These are phyloP conservation scores for Dryomyza anilis DNA, from an alignment of 2,888 invertebrate species.

Conservation along the genomic window DNA sequence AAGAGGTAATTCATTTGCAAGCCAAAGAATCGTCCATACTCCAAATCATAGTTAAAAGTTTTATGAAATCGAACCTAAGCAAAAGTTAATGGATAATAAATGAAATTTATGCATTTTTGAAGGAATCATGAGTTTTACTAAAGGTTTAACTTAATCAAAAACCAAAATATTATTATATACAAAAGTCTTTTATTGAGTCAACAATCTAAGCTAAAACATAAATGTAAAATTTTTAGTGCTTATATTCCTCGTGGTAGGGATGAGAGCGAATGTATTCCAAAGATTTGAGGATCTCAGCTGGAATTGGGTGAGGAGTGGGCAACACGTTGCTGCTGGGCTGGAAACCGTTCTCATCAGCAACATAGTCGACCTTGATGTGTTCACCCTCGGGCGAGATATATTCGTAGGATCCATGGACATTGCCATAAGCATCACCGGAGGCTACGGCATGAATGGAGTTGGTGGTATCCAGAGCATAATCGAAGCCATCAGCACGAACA, in stretches of 20 bases:
- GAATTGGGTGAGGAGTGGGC: slow-evolving; percentile 48
- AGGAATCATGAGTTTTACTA: too few relatives aligned
- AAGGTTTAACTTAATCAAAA: too few relatives aligned
- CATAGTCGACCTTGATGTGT: slow-evolving; percentile 43
- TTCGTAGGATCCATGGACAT: slow-evolving; percentile 43
- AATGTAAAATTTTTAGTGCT: not conserved
- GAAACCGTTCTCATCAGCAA: slow-evolving; percentile 51
- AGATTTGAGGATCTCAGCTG: slow-evolving; percentile 41
- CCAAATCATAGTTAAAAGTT: too few relatives aligned
- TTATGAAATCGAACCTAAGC: too few relatives aligned
- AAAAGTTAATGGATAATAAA: too few relatives aligned
- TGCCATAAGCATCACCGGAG: slow-evolving; percentile 46
- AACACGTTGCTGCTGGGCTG: slow-evolving; percentile 39
- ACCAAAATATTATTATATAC: too few relatives aligned
- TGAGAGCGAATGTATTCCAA: slow-evolving; percentile 44
- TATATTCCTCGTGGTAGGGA: slow-evolving; percentile 33
- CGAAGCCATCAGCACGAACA: slow-evolving; percentile 48
- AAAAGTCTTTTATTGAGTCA: too few relatives aligned
- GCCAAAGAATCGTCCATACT: too few relatives aligned
- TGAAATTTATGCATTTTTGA: too few relatives aligned
- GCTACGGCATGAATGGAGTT: slow-evolving; percentile 39
- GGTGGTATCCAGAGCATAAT: slow-evolving; percentile 37
- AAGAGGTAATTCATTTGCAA: too few relatives aligned
- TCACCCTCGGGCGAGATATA: slow-evolving; percentile 49
- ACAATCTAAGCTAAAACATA: too few relatives aligned